Evolutionary conservation across 2,888 invertebrate genomes (phyloP), one percentile per base, ranked within the genome.

Genomic region (Drosophila pseudotakahashii): DNA sequence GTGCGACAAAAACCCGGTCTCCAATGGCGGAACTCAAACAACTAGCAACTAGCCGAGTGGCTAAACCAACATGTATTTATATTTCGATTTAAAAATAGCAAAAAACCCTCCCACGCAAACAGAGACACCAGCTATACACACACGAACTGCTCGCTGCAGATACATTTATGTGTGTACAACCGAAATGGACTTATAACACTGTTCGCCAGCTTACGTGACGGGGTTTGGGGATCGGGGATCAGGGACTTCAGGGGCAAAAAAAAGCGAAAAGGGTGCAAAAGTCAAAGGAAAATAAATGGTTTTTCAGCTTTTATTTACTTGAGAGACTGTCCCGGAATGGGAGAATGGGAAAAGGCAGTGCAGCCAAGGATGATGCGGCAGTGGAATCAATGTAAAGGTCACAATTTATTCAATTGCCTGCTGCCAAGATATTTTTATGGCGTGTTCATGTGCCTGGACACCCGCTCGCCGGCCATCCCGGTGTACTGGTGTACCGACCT

Each of bases 381-480:
- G 64, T 53, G 70, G 81, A 85, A 85, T 87, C 84, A 85, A 87
- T 85, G 84, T 84, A 87, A 85, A 85, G 84, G 84, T 85, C 84
- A 87, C 80, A 84, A 85, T 85, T 87, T 85, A 87, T 85, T 84
- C 84, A 85, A 85, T 85, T 85, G 84, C 77, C 81, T 68, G 68
- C 54, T 77, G 83, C 82, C 75, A 80, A 77, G 86, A 85, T 83
- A 83, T 83, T 83, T 82, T 83, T 83, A 85, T 85, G 82, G 82
- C 77, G 80, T 83, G 86, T 80, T 81, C 87, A 81, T 86, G 81
- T 71, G 79, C 59, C 62, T 66, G 51, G 47, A 48, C 45, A 47
- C 45, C n/a, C n/a, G n/a, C n/a, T n/a, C n/a, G n/a, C n/a, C n/a
- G n/a, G n/a, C n/a, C 59, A 47, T 32, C 19, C 55, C 64, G 51